phyloP scores from a whole-genome alignment of 1,140 invertebrate genomes.

The Orius insidiosus region DNA sequence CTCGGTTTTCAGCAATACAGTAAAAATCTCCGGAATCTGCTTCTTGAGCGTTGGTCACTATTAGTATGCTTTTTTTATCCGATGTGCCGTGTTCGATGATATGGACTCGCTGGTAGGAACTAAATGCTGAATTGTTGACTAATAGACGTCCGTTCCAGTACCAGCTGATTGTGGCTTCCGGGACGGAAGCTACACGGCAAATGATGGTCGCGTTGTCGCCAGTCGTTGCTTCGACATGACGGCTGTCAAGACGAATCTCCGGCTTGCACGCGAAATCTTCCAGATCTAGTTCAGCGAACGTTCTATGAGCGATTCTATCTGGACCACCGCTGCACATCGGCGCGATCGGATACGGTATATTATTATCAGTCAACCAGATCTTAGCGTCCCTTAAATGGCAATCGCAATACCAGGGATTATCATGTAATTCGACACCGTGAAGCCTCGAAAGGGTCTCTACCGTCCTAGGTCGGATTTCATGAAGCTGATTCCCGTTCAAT shows the following conservation, averaged over 20 bases:
- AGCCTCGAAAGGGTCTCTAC: slow-evolving; percentile 54
- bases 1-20: slow-evolving; percentile 79
- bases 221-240: slow-evolving; percentile 55
- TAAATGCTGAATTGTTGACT: slow-evolving; percentile 60
- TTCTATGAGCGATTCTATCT: slow-evolving; percentile 41
- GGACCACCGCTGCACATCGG: slow-evolving; percentile 55
- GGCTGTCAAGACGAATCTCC: slow-evolving; percentile 53
- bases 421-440: slow-evolving; percentile 69
- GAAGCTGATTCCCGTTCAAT: slow-evolving; percentile 61
- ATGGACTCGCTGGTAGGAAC: slow-evolving; percentile 59
- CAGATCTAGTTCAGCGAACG: slow-evolving; percentile 53
- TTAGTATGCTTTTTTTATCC: slow-evolving; percentile 53
- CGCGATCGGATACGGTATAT: slow-evolving; percentile 58
- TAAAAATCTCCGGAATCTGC: slow-evolving; percentile 77
- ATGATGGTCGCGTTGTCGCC: slow-evolving; percentile 71
- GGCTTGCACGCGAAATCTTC: slow-evolving; percentile 80
- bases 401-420: slow-evolving; percentile 83
- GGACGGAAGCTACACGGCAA: slow-evolving; percentile 61
- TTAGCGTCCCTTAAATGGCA: slow-evolving; percentile 67
- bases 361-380: slow-evolving; percentile 64
- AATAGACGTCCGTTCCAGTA: slow-evolving; percentile 68
- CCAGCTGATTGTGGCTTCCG: slow-evolving; percentile 68
- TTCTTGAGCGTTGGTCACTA: slow-evolving; percentile 72
- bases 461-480: slow-evolving; percentile 47
- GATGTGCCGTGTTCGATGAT: slow-evolving; percentile 58